Evolutionary conservation across 1,140 invertebrate species (phyloP).

Genomic region (Scaptodrosophila lebanonensis): DNA sequence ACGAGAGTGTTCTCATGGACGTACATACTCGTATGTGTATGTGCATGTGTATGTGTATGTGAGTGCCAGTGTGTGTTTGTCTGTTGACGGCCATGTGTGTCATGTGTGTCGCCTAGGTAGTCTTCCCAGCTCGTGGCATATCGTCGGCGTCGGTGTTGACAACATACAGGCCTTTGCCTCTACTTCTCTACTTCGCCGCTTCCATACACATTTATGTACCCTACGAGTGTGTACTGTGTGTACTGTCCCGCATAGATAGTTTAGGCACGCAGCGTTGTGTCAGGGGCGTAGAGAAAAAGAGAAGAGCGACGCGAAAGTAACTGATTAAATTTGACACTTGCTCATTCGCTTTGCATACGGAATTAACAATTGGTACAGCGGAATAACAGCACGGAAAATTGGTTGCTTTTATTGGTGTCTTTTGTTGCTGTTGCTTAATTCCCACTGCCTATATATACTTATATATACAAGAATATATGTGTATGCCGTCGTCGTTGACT

Average conservation of each 20-base stretch:
- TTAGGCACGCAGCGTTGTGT: no score
- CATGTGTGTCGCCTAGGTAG: no score
- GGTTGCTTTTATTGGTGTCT: constrained; percentile 1
- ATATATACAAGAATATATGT: no score
- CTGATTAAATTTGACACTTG: constrained; percentile 65
- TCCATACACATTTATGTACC: no score
- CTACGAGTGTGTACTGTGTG: no score
- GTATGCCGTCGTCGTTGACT: no score
- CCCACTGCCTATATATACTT: no score
- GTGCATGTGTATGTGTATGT: not conserved
- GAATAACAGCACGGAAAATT: constrained; percentile 10
- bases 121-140: no score
- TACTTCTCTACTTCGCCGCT: no score
- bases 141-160: no score
- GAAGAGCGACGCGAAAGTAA: constrained; percentile 16
- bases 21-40: constrained; percentile 14
- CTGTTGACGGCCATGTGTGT: not conserved
- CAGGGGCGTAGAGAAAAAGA: constrained; percentile 10
- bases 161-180: constrained; percentile 22
- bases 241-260: no score
- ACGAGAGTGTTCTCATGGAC: no score
- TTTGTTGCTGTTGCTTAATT: constrained; percentile 7
- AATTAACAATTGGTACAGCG: constrained; percentile 9
- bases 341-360: constrained; percentile 56
- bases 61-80: not conserved